Evolutionary conservation across 2,797 vertebrate species (phyloP).

Genomic region (Lateolabrax maculatus): DNA sequence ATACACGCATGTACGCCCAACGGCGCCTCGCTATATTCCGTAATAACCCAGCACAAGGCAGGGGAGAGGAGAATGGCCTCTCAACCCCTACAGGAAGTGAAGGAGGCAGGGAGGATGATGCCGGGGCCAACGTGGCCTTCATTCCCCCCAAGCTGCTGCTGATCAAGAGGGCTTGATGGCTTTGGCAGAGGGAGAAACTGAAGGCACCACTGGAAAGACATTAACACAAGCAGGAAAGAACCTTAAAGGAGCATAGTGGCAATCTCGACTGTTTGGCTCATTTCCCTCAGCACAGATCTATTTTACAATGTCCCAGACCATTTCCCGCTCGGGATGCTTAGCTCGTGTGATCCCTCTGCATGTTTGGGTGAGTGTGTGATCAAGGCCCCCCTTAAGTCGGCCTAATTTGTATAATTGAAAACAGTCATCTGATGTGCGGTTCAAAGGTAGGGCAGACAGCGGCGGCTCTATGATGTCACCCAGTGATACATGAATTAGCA

Average conservation of each 20-base stretch:
- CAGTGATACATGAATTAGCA: constrained; percentile 54
- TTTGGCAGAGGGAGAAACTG: constrained; percentile 54
- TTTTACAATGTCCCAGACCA: constrained; percentile 76
- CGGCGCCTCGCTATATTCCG: constrained; percentile 38
- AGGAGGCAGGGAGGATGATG: constrained; percentile 22
- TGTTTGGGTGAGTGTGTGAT: constrained; percentile 54
- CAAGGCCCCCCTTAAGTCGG: constrained; percentile 58
- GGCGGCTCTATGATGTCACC: constrained; percentile 34
- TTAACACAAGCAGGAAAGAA: constrained; percentile 67
- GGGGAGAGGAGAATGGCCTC: constrained; percentile 48
- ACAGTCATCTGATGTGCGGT: constrained; percentile 69
- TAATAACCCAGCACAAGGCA: constrained; percentile 59
- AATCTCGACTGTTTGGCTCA: constrained; percentile 71
- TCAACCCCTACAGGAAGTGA: constrained; percentile 34
- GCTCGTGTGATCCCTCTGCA: constrained; percentile 56
- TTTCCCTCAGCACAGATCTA: constrained; percentile 76
- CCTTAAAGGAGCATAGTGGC: constrained; percentile 67
- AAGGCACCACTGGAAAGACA: constrained; percentile 65
- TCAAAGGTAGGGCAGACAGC: constrained; percentile 57
- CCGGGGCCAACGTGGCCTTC: constrained; percentile 57
- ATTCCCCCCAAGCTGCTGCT: constrained; percentile 58
- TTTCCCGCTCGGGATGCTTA: constrained; percentile 66
- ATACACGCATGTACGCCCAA: constrained; percentile 42
- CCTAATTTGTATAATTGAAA: constrained; percentile 79
- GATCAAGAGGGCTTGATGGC: constrained; percentile 68